phyloP scores from a whole-genome alignment of 2,113 vertebrate species.

The Siphamia tubifer region DNA sequence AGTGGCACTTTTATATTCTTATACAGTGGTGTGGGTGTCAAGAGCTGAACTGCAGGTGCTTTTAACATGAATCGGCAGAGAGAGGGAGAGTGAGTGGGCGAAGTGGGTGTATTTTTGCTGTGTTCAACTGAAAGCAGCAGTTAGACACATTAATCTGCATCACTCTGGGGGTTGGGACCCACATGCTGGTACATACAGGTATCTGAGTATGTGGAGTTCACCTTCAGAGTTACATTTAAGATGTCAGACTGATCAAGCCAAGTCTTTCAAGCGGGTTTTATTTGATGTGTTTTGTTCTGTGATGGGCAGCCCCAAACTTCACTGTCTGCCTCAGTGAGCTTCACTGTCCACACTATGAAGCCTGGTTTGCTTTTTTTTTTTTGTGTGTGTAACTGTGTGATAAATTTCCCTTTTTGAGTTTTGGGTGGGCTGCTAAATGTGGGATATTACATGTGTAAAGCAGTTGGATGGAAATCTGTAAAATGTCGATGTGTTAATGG shows the following conservation, averaged over 20 bases:
- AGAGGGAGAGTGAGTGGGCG: slow-evolving; percentile 41
- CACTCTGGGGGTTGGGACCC: background rate
- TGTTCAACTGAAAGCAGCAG: background rate
- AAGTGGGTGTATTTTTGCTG: slow-evolving; percentile 35
- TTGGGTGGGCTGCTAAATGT: slow-evolving; percentile 32
- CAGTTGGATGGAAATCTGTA: slow-evolving; percentile 37
- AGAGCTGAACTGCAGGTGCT: slow-evolving; percentile 57
- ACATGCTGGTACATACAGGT: background rate
- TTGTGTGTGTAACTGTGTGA: background rate
- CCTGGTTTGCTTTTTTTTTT: background rate
- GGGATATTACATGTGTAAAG: slow-evolving; percentile 44
- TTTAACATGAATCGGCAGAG: slow-evolving; percentile 47
- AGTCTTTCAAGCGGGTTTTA: slow-evolving; percentile 13
- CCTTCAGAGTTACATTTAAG: background rate
- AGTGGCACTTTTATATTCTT: slow-evolving; percentile 61
- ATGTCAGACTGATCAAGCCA: slow-evolving; percentile 20
- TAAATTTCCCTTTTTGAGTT: slow-evolving; percentile 26
- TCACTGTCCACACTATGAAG: background rate
- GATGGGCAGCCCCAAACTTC: slow-evolving; percentile 30
- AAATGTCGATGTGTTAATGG: slow-evolving; percentile 24
- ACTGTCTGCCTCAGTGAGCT: slow-evolving; percentile 3
- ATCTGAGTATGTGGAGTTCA: background rate
- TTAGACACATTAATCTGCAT: slow-evolving; percentile 22
- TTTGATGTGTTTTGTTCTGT: slow-evolving; percentile 23
- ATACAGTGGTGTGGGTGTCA: slow-evolving; percentile 60